phyloP scores from a whole-genome alignment of 1,140 invertebrate species.

The Pseudomyrmex cubaensis region DNA sequence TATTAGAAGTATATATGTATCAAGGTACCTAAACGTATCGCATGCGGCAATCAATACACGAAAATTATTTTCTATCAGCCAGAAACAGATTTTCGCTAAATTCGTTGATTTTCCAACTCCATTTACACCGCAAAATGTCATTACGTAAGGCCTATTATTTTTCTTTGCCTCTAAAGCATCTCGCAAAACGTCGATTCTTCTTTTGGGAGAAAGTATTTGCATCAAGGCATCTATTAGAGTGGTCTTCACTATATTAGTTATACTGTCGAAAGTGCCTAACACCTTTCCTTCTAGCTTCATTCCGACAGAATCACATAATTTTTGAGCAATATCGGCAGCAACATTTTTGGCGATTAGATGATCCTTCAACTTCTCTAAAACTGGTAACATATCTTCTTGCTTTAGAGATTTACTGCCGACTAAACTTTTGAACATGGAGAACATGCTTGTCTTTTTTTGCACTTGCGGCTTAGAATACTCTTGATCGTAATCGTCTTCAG shows the following conservation, averaged over 20 bases:
- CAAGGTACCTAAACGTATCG: constrained; percentile 93
- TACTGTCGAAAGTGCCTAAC: constrained; percentile 96
- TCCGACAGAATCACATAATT: constrained; percentile 97
- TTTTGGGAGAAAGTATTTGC: constrained; percentile 96
- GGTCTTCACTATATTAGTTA: constrained; percentile 92
- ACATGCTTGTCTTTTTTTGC: constrained; percentile 87
- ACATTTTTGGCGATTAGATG: constrained; percentile 99
- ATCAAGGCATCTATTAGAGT: constrained; percentile 94
- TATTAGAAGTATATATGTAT: neutral
- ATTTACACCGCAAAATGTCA: constrained; percentile 99
- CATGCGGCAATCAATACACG: constrained; percentile 99
- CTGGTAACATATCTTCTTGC: constrained; percentile 91
- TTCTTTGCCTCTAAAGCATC: constrained; percentile 97
- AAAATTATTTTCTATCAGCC: constrained; percentile 99
- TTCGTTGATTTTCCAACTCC: constrained; percentile 99
- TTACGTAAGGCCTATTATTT: constrained; percentile 94
- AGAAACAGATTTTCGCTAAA: constrained; percentile 99
- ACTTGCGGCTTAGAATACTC: constrained; percentile 74
- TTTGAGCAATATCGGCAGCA: constrained; percentile 96
- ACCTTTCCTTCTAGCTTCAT: constrained; percentile 97
- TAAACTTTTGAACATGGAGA: constrained; percentile 94
- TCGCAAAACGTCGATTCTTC: constrained; percentile 98
- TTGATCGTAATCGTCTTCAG: constrained; percentile 83
- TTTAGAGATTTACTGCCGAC: constrained; percentile 94
- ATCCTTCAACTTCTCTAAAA: constrained; percentile 97